Evolutionary conservation across 1,140 invertebrate species (phyloP).

Genomic region (Physella acuta): DNA sequence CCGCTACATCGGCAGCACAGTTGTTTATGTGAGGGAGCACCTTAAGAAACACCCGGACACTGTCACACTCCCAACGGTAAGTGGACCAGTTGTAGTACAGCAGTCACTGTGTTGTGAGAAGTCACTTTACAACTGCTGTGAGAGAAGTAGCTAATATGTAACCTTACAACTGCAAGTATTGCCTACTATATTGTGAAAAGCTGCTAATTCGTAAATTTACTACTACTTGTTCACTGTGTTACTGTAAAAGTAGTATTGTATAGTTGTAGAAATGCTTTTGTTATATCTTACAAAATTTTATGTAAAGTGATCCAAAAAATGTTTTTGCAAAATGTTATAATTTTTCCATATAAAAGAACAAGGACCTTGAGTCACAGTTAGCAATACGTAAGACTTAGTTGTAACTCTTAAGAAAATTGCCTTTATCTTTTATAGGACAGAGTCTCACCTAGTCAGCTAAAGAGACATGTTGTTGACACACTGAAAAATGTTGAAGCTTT

Average conservation of each 20-base stretch:
- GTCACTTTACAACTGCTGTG: neutral
- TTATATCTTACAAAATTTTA: too few species aligned
- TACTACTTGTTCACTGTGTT: neutral
- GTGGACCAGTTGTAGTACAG: too few species aligned
- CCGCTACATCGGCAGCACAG: conserved; percentile 57
- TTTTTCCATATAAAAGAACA: too few species aligned
- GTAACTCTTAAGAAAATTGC: too few species aligned
- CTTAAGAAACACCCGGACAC: conserved; percentile 36
- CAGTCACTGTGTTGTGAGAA: too few species aligned
- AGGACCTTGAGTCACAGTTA: too few species aligned
- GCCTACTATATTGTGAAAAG: too few species aligned
- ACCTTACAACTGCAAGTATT: neutral
- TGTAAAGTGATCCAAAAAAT: too few species aligned
- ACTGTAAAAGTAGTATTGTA: neutral
- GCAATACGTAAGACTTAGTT: too few species aligned
- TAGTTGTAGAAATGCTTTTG: neutral
- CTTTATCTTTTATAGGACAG: conserved; percentile 5
- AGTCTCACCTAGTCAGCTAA: neutral
- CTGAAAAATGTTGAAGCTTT: neutral
- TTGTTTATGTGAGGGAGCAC: conserved; percentile 58
- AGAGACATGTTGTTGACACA: neutral
- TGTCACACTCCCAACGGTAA: conserved; percentile 15
- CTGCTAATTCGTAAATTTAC: neutral
- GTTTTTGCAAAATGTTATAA: too few species aligned
- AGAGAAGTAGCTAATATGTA: neutral